Conservation (phyloP, 2,113 vertebrate species). For the Percina caprodes region DNA sequence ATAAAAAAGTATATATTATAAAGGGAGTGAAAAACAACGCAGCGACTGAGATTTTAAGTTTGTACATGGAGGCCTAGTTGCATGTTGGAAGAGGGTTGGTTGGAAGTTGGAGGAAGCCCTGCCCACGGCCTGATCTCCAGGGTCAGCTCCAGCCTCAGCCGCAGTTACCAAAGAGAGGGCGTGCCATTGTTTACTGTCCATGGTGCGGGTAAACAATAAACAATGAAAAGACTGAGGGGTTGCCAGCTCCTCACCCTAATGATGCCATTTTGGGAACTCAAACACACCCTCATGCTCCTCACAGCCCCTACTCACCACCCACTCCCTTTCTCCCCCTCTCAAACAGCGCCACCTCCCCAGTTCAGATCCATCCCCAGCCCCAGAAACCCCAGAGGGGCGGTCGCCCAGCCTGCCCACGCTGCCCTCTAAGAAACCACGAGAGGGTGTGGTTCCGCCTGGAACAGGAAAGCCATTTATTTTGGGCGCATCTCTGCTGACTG, state of each 20-base stretch:
- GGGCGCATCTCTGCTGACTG: conserved; percentile 92
- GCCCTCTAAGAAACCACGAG: conserved; percentile 89
- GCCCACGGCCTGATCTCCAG: conserved; percentile 49
- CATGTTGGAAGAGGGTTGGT: conserved; percentile 33
- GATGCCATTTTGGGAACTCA: conserved; percentile 85
- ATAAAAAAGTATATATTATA: neutral
- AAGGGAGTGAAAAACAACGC: conserved; percentile 14
- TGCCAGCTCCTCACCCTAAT: conserved; percentile 81
- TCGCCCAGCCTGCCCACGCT: conserved; percentile 83
- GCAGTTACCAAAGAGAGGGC: conserved; percentile 70
- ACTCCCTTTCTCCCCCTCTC: conserved; percentile 59
- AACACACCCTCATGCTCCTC: conserved; percentile 74
- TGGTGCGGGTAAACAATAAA: conserved; percentile 85
- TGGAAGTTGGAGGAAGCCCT: conserved; percentile 46
- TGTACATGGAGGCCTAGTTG: conserved; percentile 51
- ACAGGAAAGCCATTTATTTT: conserved; percentile 98
- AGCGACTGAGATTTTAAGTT: conserved; percentile 48
- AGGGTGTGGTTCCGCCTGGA: conserved; percentile 93
- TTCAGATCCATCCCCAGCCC: conserved; percentile 76
- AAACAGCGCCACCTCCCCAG: conserved; percentile 74
- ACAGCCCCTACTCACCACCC: conserved; percentile 77
- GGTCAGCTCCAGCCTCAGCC: conserved; percentile 58
- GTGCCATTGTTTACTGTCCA: conserved; percentile 83
- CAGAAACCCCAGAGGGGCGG: conserved; percentile 81
- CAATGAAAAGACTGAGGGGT: conserved; percentile 82